phyloP scores from a whole-genome alignment of 1,140 invertebrate genomes.

The Semibalanus balanoides region DNA sequence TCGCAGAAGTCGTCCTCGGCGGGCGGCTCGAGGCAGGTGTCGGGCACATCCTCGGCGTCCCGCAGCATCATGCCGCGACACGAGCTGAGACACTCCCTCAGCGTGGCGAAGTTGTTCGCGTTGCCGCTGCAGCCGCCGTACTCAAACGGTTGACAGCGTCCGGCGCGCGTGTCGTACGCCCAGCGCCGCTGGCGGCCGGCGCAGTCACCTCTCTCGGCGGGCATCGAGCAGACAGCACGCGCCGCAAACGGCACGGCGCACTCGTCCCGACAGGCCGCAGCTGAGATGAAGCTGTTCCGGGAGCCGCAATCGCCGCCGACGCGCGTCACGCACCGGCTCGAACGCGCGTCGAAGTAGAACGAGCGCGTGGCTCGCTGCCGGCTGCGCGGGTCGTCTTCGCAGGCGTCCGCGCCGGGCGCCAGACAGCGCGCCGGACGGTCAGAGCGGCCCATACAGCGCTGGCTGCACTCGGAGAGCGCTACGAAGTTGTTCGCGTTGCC shows the following conservation, averaged over 20 bases:
- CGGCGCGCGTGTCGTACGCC: neutral
- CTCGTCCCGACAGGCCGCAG: neutral
- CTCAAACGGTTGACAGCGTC: slow-evolving; percentile 47
- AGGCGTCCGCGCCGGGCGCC: too few relatives aligned
- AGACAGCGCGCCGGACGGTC: slow-evolving; percentile 20
- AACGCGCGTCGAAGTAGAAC: neutral
- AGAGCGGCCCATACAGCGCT: slow-evolving; percentile 50
- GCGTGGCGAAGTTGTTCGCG: slow-evolving; percentile 50
- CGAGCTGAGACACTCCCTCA: slow-evolving; percentile 27
- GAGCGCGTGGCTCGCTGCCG: too few relatives aligned
- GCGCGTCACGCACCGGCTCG: neutral
- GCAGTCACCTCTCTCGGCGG: neutral
- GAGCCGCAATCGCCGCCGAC: neutral
- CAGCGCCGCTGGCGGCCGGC: neutral
- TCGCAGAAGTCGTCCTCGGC: neutral
- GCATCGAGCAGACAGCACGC: neutral
- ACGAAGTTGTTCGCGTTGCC: slow-evolving; percentile 78
- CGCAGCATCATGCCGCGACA: slow-evolving; percentile 12
- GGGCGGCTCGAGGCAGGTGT: neutral
- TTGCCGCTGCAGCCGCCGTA: slow-evolving; percentile 69
- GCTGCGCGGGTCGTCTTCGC: neutral
- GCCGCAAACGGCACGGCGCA: neutral
- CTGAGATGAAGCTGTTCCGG: neutral
- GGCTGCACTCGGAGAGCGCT: slow-evolving; percentile 29
- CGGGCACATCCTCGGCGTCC: neutral